A percentile compares a stretch with the other conserved stretches of the same genome.
These are phyloP conservation scores for Albula goreensis DNA, from an alignment of 2,113 vertebrate species.

Conservation along the genomic window DNA sequence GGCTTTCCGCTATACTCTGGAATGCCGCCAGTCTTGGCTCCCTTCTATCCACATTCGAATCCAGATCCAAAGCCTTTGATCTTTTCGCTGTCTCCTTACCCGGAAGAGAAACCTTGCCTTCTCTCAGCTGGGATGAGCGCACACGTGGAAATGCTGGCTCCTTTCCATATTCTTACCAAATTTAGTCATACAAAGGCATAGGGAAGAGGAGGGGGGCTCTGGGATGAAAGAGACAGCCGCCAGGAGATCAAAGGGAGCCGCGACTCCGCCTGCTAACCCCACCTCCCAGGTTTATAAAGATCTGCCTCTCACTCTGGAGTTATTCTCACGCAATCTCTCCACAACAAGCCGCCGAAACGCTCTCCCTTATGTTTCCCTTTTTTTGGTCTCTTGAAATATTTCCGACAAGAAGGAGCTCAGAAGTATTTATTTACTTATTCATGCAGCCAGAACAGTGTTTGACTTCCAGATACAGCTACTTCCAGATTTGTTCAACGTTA, in stretches of 20 bases:
- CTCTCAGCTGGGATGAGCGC: constrained; percentile 92
- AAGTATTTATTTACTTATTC: constrained; percentile 6
- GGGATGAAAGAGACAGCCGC: constrained; percentile 90
- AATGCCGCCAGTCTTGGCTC: constrained; percentile 80
- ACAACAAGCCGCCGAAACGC: constrained; percentile 22
- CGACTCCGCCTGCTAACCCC: constrained; percentile 80
- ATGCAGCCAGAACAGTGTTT: neutral
- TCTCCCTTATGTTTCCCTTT: constrained; percentile 25
- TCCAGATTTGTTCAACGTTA: neutral
- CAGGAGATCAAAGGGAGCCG: constrained; percentile 85
- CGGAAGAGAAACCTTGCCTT: constrained; percentile 88
- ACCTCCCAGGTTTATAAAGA: constrained; percentile 79
- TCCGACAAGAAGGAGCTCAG: neutral
- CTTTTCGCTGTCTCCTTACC: constrained; percentile 88
- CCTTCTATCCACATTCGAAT: constrained; percentile 83
- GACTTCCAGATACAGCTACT: neutral
- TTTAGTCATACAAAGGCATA: constrained; percentile 95
- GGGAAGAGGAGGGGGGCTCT: constrained; percentile 47
- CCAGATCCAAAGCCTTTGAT: constrained; percentile 93
- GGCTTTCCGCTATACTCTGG: constrained; percentile 82
- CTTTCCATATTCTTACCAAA: constrained; percentile 88
- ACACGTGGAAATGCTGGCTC: constrained; percentile 94
- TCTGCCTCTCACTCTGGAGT: constrained; percentile 64
- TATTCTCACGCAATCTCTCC: constrained; percentile 74
- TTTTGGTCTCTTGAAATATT: constrained; percentile 34